These are phyloP conservation scores for Heliconius congener DNA, from an alignment of 1,140 invertebrate species.

Conservation along the genomic window DNA sequence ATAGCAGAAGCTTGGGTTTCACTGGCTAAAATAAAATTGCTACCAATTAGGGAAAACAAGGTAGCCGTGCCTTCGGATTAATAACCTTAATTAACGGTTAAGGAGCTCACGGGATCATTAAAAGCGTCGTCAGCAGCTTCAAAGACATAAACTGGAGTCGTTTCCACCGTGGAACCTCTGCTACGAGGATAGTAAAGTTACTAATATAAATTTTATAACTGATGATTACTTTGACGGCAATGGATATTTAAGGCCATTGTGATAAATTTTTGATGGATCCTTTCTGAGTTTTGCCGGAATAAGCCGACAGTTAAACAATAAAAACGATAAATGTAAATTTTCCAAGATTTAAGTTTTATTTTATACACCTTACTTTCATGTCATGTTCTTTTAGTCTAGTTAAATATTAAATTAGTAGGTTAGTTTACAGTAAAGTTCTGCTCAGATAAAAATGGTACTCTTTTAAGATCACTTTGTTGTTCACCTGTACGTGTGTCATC, in stretches of 20 bases:
- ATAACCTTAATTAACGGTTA: conserved; percentile 76
- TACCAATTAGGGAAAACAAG: conserved; percentile 76
- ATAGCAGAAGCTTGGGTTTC: conserved; percentile 55
- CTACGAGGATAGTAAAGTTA: conserved; percentile 26
- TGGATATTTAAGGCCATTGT: conserved; percentile 20
- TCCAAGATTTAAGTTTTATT: background rate
- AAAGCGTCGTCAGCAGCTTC: conserved; percentile 46
- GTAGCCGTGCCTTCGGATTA: conserved; percentile 73
- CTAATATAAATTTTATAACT: conserved; percentile 31
- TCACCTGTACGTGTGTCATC: too few species aligned
- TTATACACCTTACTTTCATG: background rate
- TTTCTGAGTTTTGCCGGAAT: background rate
- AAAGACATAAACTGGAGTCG: conserved; percentile 43
- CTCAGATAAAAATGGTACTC: too few species aligned
- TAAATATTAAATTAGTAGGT: too few species aligned
- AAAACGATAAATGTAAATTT: conserved; percentile 1
- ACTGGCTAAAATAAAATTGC: conserved; percentile 70
- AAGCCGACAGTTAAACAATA: background rate
- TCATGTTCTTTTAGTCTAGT: background rate
- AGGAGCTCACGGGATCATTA: conserved; percentile 58
- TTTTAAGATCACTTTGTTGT: too few species aligned
- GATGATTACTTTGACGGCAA: conserved; percentile 27
- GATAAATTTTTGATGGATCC: conserved; percentile 10
- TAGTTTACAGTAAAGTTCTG: too few species aligned
- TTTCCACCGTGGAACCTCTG: conserved; percentile 29